Base-by-base conservation (phyloP, 2,888 invertebrate genomes). In the Epinotia bilunana region DNA sequence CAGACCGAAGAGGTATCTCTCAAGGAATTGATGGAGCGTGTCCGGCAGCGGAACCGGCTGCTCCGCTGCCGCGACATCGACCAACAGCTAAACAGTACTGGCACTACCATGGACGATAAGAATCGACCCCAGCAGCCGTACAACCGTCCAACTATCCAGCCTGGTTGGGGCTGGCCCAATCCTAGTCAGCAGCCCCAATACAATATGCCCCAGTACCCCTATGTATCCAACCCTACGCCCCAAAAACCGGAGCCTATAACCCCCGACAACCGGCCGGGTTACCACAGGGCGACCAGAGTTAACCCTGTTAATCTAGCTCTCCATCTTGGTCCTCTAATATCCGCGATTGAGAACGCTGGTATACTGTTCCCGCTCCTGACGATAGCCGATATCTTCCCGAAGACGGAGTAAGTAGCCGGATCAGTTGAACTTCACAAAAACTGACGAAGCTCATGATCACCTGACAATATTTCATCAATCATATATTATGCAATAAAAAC, bases 51-150 rank as follows among this genome's bases (percentile, higher is more conserved):
- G 4, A 68, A 68, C 16, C 39, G 68, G 11, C 43, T 68, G 9
- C 16, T 68, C 16, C 68, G 68, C 43, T 58, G 68, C 18, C 57
- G 57, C 6, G 68, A 68, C 16, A 68, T 68, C 6, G 11, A 58
- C 11, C 9, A 5, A 9, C 39, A 68, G 4, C 43, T 68, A 7
- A 43, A 57, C 13, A n/a, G 57, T 5, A 39, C 55, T 18, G 23
- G 49, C 16, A 28, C 5, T 16, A 55, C 39, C 18, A 53, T 65
- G 53, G 53, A 53, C 9, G 23, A 12, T 0, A n/a, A 9, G 9
- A 33, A 3, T 18, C 33, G 7, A 16, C 53, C 53, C 28, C 18
- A 11, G 57, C 64, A 49, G 2, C 53, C 28, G n/a, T 6, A 53
- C 4, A 49, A 28, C 64, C 9, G 6, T 28, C 28, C 46, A 4